A percentile compares a stretch with the other conserved stretches of the same genome.
phyloP scores from a whole-genome alignment of 2,797 vertebrate species.

The Mormyrops boulengeri region DNA sequence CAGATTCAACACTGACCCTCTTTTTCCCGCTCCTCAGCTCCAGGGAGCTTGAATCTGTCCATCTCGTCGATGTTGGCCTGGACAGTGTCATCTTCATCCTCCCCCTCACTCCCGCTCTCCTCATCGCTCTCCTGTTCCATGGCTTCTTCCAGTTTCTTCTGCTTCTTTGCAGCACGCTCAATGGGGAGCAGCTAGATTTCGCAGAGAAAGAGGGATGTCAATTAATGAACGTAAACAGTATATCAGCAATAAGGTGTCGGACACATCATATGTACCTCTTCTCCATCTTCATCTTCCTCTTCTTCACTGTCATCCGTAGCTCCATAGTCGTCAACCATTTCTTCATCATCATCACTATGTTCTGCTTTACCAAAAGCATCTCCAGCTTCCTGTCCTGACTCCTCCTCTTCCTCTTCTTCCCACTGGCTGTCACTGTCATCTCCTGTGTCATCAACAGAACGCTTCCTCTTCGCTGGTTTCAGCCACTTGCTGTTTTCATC shows the following conservation, averaged over 20 bases:
- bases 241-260: neutral
- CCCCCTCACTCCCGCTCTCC: conserved; percentile 54
- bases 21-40: conserved; percentile 66
- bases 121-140: conserved; percentile 54
- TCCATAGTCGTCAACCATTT: conserved; percentile 70
- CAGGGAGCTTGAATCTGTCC: conserved; percentile 75
- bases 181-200: conserved; percentile 81
- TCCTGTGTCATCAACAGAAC: conserved; percentile 46
- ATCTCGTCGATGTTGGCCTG: conserved; percentile 77
- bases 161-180: conserved; percentile 81
- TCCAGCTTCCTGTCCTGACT: conserved; percentile 34
- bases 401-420: conserved; percentile 18
- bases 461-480: conserved; percentile 52
- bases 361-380: conserved; percentile 33
- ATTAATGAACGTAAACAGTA: neutral
- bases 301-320: conserved; percentile 31
- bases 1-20: conserved; percentile 59
- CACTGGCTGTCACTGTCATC: conserved; percentile 28
- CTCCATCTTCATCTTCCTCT: conserved; percentile 44
- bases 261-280: conserved; percentile 48
- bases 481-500: conserved; percentile 61
- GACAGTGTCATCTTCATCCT: conserved; percentile 56
- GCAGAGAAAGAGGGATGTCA: neutral
- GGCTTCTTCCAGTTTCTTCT: conserved; percentile 53
- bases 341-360: conserved; percentile 41